A percentile compares a stretch with the other conserved stretches of the same genome.
Evolutionary conservation across 2,888 invertebrate species (phyloP).

Genomic region (Acronicta leporina): DNA sequence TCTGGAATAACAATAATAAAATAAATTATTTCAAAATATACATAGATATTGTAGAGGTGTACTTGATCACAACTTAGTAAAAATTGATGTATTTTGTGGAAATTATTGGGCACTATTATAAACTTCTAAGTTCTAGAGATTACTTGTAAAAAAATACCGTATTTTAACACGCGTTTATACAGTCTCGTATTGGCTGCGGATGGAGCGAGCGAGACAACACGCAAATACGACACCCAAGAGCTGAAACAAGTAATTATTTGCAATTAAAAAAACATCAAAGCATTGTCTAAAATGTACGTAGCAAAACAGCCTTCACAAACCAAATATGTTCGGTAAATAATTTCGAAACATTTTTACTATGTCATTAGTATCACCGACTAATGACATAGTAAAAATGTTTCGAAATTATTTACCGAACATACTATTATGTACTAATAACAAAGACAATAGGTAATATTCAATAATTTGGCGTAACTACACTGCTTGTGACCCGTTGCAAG

Average conservation of each 20-base stretch:
- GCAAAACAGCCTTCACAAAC: too few relatives aligned
- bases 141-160: slow-evolving; percentile 22
- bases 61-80: slow-evolving; percentile 65
- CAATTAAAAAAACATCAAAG: background rate
- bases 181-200: slow-evolving; percentile 97
- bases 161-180: slow-evolving; percentile 85
- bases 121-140: slow-evolving; percentile 30
- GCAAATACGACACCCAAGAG: slow-evolving; percentile 97
- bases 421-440: too few relatives aligned
- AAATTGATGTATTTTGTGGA: slow-evolving; percentile 27
- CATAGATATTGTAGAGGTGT: slow-evolving; percentile 54
- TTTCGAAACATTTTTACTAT: too few relatives aligned
- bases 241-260: slow-evolving; percentile 87
- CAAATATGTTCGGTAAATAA: too few relatives aligned
- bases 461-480: too few relatives aligned
- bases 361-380: too few relatives aligned
- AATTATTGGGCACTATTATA: slow-evolving; percentile 38
- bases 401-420: too few relatives aligned
- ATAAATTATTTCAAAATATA: slow-evolving; percentile 69
- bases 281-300: background rate
- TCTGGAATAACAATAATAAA: slow-evolving; percentile 61
- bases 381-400: too few relatives aligned
- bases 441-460: too few relatives aligned
- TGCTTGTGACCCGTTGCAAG: too few relatives aligned
- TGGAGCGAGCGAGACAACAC: slow-evolving; percentile 97